Conservation (phyloP, 2,888 invertebrate genomes). For the Itoplectis maculator region DNA sequence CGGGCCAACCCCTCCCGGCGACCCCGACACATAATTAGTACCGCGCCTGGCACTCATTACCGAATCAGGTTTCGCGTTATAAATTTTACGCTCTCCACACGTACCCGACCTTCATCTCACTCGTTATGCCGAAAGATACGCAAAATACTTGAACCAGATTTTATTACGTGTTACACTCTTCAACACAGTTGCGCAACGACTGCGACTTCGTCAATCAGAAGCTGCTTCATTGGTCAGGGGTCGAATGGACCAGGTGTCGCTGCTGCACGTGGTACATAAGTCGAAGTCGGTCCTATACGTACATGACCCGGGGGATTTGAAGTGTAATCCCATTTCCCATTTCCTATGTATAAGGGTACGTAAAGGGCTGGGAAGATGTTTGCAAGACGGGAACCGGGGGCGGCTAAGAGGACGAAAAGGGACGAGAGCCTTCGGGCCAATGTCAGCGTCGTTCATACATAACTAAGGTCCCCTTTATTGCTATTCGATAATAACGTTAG, state of each 20-base stretch:
- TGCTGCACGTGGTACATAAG: not conserved
- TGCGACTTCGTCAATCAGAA: not conserved
- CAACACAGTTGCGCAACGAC: not conserved
- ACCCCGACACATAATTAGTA: slow-evolving; percentile 60
- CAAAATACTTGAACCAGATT: slow-evolving; percentile 52
- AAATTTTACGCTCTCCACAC: slow-evolving; percentile 54
- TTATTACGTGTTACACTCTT: slow-evolving; percentile 16
- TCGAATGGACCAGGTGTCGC: not conserved
- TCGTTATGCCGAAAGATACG: slow-evolving; percentile 48
- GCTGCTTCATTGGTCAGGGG: not conserved
- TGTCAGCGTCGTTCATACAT: slow-evolving; percentile 37
- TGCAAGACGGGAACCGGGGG: not conserved
- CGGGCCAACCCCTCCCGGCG: slow-evolving; percentile 26
- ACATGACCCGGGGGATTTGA: slow-evolving; percentile 11
- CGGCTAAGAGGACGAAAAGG: not conserved
- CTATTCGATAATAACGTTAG: slow-evolving; percentile 50
- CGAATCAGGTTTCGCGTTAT: slow-evolving; percentile 52
- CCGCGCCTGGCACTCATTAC: slow-evolving; percentile 56
- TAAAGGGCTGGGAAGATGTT: slow-evolving; percentile 23
- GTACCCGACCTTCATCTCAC: slow-evolving; percentile 22
- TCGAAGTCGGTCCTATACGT: not conserved
- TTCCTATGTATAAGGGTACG: slow-evolving; percentile 6
- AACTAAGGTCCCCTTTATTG: slow-evolving; percentile 35
- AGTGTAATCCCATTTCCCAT: slow-evolving; percentile 31
- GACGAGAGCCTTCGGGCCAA: slow-evolving; percentile 16